These are phyloP conservation scores for Chloroceryle amazona DNA, from an alignment of 2,797 vertebrate genomes.

Conservation along the genomic window DNA sequence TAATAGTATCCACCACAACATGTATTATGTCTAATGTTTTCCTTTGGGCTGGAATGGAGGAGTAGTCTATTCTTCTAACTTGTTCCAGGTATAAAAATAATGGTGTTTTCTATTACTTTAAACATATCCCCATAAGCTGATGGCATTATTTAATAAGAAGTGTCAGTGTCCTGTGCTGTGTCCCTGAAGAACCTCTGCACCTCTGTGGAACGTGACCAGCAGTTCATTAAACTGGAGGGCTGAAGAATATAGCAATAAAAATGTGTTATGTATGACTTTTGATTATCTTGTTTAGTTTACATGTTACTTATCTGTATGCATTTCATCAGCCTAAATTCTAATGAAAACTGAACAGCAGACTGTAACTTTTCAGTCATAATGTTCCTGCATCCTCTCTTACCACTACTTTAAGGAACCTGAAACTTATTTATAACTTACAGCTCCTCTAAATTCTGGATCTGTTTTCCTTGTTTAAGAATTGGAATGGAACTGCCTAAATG, in stretches of 20 bases:
- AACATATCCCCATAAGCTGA: not conserved
- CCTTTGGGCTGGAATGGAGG: not conserved
- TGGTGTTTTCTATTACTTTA: not conserved
- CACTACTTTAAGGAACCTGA: not conserved
- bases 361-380: not conserved
- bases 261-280: not conserved
- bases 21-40: not conserved
- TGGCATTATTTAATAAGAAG: not conserved
- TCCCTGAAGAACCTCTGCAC: not conserved
- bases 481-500: slow-evolving; percentile 2
- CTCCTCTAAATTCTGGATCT: not conserved
- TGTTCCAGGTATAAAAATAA: slow-evolving; percentile 26
- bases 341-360: not conserved
- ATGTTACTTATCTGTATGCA: not conserved
- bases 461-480: slow-evolving; percentile 10
- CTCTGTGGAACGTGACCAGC: not conserved
- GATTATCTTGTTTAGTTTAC: not conserved
- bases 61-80: not conserved
- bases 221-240: not conserved
- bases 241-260: not conserved
- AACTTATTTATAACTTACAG: not conserved
- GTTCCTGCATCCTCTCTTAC: not conserved
- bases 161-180: not conserved
- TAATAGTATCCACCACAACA: not conserved
- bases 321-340: not conserved